Conservation (phyloP, 1,140 invertebrate genomes). For the Eriosoma lanigerum region DNA sequence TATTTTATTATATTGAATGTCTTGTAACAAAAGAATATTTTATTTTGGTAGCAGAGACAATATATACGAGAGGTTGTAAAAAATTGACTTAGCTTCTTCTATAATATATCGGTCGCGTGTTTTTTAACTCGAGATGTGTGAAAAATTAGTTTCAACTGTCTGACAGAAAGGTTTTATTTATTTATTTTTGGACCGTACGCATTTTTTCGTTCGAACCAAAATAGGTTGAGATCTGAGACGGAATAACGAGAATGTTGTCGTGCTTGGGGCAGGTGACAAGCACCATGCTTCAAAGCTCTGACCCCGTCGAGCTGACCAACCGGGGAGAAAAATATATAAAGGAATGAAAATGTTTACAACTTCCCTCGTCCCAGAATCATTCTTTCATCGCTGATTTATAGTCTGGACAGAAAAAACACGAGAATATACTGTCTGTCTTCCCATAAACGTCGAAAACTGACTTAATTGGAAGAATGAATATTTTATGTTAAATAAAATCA, state of each 20-base stretch:
- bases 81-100: too few species aligned
- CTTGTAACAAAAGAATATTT: too few species aligned
- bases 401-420: not conserved
- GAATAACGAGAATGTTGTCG: not conserved
- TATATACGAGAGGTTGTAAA: too few species aligned
- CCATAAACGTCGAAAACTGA: not conserved
- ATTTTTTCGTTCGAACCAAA: not conserved
- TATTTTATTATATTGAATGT: too few species aligned
- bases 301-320: not conserved
- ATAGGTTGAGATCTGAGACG: not conserved
- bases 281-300: not conserved
- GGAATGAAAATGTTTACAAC: constrained; percentile 21
- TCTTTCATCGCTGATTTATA: constrained; percentile 10
- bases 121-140: not conserved
- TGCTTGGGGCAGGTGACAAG: not conserved
- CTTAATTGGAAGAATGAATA: too few species aligned
- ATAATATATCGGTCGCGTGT: too few species aligned
- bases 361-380: not conserved
- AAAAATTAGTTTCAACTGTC: not conserved
- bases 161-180: not conserved
- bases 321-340: not conserved
- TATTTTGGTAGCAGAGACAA: too few species aligned
- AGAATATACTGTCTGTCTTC: not conserved
- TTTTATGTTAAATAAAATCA: too few species aligned
- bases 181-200: not conserved